Base-by-base conservation (phyloP, 2,113 vertebrate species). In the Menidia beryllina region DNA sequence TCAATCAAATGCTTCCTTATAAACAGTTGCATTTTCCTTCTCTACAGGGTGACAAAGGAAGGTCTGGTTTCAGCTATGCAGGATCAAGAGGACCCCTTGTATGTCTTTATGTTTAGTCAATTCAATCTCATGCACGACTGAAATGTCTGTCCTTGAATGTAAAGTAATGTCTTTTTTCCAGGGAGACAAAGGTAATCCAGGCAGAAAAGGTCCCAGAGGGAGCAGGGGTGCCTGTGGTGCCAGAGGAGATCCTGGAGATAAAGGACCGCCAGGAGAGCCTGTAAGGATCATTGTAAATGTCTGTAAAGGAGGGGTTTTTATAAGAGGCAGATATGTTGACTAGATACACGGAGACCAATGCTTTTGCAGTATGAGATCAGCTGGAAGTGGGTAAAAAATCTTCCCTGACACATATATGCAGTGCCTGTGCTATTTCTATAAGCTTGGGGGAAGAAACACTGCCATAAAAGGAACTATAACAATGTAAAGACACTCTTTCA, bases 11-110 rank as follows among this genome's bases (percentile, higher is more conserved):
- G 17, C 10, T 7, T 58, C 17, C 52, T 20, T 59, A 3, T 43
- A 23, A 36, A 36, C 10, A 6, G 2, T 25, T 4, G 15, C 19
- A 21, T 12, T 36, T 48, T 69, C 27, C 69, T 45, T 55, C 66
- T 26, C 23, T 38, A 39, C 62, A 97, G 97, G 97, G 97, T 69
- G 97, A 99, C 88, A 78, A 70, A 5, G 97, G 97, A 80, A 94
- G 97, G 83, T 85, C 89, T 68, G 97, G 97, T 71, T 97, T 98
- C 89, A 95, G 91, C 89, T 98, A 96, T 70, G 93, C 95, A 13
- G 97, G 97, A 77, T 74, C 94, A 7, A 94, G 95, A 91, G 97
- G 97, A 84, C 14, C 53, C 0, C 86, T 93, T 5, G 97, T 99
- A 91, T 0, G 57, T 10, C 68, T 79, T 63, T 36, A 3, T n/a